A percentile compares a stretch with the other conserved stretches of the same genome.
These are phyloP conservation scores for Drosophila teissieri DNA, from an alignment of 1,140 invertebrate genomes.

Conservation along the genomic window DNA sequence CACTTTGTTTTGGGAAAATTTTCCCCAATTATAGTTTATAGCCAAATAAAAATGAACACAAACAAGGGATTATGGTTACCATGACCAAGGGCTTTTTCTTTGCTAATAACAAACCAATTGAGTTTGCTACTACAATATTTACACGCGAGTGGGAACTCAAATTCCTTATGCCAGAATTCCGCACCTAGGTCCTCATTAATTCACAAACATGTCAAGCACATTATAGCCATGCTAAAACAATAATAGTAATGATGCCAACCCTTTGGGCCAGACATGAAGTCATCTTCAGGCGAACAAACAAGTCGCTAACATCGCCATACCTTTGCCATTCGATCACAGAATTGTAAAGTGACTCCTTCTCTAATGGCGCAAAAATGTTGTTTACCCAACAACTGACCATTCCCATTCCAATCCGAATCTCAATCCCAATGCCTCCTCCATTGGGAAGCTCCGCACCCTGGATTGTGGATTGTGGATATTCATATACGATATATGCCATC, in stretches of 20 bases:
- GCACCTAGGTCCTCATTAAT: slow-evolving; percentile 24
- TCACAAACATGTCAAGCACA: slow-evolving; percentile 25
- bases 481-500: slow-evolving; percentile 27
- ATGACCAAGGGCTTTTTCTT: neutral
- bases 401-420: neutral
- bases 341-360: slow-evolving; percentile 37
- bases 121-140: neutral
- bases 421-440: too few relatives aligned
- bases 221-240: slow-evolving; percentile 16
- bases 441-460: too few relatives aligned
- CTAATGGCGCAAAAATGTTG: slow-evolving; percentile 32
- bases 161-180: slow-evolving; percentile 1
- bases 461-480: too few relatives aligned
- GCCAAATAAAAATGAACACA: neutral
- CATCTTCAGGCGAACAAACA: slow-evolving; percentile 16
- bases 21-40: slow-evolving; percentile 2
- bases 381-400: slow-evolving; percentile 39
- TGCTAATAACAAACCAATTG: neutral
- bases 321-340: slow-evolving; percentile 30
- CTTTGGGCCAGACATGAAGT: slow-evolving; percentile 43
- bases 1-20: neutral
- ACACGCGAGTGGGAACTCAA: neutral
- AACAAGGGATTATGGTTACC: neutral
- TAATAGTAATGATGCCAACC: slow-evolving; percentile 43
- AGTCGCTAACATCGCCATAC: slow-evolving; percentile 29